Conservation (phyloP, 2,113 vertebrate genomes). For the Oryzias woworae region DNA sequence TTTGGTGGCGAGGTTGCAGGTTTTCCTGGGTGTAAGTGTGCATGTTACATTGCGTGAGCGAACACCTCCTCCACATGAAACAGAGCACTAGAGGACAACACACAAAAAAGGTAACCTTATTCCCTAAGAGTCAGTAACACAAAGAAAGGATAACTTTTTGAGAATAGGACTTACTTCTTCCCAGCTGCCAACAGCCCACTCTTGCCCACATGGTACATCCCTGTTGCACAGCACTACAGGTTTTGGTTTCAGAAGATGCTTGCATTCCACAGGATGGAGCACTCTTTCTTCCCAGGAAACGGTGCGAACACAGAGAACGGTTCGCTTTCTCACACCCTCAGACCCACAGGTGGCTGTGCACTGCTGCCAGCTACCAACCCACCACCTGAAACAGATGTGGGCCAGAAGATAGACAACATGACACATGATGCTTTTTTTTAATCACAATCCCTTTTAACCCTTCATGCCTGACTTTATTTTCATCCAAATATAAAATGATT, state of each 20-base stretch:
- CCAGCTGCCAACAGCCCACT: slow-evolving; percentile 92
- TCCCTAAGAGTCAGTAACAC: no score
- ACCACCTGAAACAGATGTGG: slow-evolving; percentile 82
- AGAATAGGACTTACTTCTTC: slow-evolving; percentile 77
- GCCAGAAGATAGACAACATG: neutral
- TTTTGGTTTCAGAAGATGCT: slow-evolving; percentile 90
- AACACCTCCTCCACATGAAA: slow-evolving; percentile 90
- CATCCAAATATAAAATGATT: no score
- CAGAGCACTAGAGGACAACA: slow-evolving; percentile 82
- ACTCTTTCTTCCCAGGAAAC: slow-evolving; percentile 89
- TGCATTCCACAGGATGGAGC: slow-evolving; percentile 83
- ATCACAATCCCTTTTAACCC: no score
- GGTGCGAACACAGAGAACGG: slow-evolving; percentile 89
- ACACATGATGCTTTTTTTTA: neutral
- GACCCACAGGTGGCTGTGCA: slow-evolving; percentile 88
- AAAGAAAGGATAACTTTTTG: slow-evolving; percentile 2
- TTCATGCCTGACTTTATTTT: no score
- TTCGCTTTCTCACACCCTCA: slow-evolving; percentile 85
- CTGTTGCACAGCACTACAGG: slow-evolving; percentile 87
- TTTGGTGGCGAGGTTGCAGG: slow-evolving; percentile 82
- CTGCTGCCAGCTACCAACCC: slow-evolving; percentile 94
- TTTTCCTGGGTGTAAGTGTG: slow-evolving; percentile 73
- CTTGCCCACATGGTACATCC: slow-evolving; percentile 87
- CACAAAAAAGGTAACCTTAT: neutral
- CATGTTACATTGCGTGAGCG: slow-evolving; percentile 86